A percentile compares a stretch with the other conserved stretches of the same genome.
Evolutionary conservation across 2,888 invertebrate species (phyloP).

Genomic region (Acrobasis suavella): DNA sequence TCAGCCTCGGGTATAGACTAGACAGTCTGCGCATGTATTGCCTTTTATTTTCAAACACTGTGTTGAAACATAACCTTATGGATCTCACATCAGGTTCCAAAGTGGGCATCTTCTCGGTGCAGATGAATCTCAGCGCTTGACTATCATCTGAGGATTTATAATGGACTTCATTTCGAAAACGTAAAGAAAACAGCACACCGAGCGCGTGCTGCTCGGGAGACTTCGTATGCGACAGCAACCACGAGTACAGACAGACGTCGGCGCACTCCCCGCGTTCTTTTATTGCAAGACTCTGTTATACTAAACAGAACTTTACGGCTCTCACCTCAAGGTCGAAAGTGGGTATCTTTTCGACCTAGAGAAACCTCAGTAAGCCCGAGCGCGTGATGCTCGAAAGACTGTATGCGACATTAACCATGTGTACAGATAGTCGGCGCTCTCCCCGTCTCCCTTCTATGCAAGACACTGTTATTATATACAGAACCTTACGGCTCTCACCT

Average conservation of each 20-base stretch:
- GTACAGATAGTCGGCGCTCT: constrained; percentile 95
- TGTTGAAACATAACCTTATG: background rate
- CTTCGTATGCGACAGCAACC: constrained; percentile 95
- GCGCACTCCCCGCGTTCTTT: constrained; percentile 89
- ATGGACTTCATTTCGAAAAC: no score
- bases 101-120: constrained; percentile 94
- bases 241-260: constrained; percentile 96
- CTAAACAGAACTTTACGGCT: background rate
- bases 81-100: constrained; percentile 87
- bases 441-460: constrained; percentile 87
- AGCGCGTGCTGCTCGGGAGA: constrained; percentile 96
- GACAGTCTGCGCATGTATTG: background rate
- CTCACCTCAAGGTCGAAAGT: constrained; percentile 90
- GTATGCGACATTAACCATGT: constrained; percentile 96
- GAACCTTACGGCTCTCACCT: constrained; percentile 62
- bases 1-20: background rate
- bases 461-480: constrained; percentile 91
- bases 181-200: background rate
- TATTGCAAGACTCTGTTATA: constrained; percentile 95
- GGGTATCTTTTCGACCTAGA: constrained; percentile 94
- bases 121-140: constrained; percentile 91
- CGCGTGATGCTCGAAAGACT: constrained; percentile 95
- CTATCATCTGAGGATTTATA: background rate
- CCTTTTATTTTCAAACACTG: background rate
- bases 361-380: constrained; percentile 92